These are phyloP conservation scores for Psilopsiagon aymara DNA, from an alignment of 2,113 vertebrate genomes.

Conservation along the genomic window DNA sequence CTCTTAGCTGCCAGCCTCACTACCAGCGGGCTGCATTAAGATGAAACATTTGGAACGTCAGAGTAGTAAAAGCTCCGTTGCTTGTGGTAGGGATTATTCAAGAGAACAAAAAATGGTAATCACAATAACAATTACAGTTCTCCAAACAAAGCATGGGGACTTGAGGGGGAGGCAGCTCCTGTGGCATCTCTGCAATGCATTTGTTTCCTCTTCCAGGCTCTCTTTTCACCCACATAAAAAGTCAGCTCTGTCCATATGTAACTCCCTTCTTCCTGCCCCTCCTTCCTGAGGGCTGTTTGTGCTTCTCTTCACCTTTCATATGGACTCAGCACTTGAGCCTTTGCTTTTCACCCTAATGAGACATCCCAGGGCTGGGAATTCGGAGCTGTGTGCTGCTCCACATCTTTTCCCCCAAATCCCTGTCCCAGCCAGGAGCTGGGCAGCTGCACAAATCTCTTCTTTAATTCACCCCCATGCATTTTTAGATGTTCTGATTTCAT, in stretches of 20 bases:
- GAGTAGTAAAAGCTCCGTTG: neutral
- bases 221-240: neutral
- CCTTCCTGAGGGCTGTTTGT: neutral
- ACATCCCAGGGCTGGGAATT: neutral
- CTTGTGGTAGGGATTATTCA: neutral
- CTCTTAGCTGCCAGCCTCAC: neutral
- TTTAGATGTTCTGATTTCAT: neutral
- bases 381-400: fast-evolving
- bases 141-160: neutral
- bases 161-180: neutral
- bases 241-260: neutral
- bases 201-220: neutral
- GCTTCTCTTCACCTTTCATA: neutral
- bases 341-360: neutral
- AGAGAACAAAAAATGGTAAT: neutral
- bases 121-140: neutral
- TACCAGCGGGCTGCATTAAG: neutral
- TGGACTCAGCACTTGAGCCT: fast-evolving
- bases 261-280: neutral
- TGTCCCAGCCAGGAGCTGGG: neutral
- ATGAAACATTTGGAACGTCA: neutral
- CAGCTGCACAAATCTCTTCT: neutral
- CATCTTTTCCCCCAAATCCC: neutral
- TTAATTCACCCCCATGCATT: neutral
- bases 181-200: neutral